Conservation (phyloP, 2,113 vertebrate species). For the Hippocampus zosterae region DNA sequence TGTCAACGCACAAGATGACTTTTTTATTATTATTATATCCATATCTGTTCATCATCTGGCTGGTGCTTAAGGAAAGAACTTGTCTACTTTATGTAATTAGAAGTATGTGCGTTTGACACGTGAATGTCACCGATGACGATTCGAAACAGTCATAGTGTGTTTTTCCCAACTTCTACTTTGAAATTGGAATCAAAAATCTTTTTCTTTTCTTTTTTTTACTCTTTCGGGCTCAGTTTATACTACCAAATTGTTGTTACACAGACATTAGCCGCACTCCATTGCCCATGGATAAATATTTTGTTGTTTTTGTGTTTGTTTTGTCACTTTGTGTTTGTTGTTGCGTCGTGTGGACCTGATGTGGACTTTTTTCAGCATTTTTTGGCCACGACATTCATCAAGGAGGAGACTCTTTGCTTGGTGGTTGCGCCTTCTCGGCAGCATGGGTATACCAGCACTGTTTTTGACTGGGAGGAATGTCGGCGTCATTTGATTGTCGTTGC, state of each 20-base stretch:
- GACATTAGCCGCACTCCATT: too few species aligned
- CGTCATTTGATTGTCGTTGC: too few species aligned
- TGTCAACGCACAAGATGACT: slow-evolving; percentile 15
- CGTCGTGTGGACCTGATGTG: too few species aligned
- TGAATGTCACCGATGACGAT: not conserved
- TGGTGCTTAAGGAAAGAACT: not conserved
- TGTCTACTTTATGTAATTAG: not conserved
- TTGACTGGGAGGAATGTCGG: too few species aligned
- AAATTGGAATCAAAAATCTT: not conserved
- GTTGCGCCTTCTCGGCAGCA: too few species aligned
- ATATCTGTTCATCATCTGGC: not conserved
- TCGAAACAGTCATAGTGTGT: not conserved
- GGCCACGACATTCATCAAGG: too few species aligned
- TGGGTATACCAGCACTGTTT: too few species aligned
- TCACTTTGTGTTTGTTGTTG: too few species aligned
- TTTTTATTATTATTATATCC: not conserved
- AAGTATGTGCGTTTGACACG: not conserved
- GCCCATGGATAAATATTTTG: not conserved
- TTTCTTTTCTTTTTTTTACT: not conserved
- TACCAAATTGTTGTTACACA: not conserved
- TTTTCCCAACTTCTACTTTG: not conserved
- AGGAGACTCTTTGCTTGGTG: too few species aligned
- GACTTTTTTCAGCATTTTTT: too few species aligned
- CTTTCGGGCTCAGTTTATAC: not conserved
- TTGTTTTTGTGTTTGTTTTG: too few species aligned